A percentile compares a stretch with the other conserved stretches of the same genome.
phyloP scores from a whole-genome alignment of 2,797 vertebrate genomes.

The Sebastiscus tertius region DNA sequence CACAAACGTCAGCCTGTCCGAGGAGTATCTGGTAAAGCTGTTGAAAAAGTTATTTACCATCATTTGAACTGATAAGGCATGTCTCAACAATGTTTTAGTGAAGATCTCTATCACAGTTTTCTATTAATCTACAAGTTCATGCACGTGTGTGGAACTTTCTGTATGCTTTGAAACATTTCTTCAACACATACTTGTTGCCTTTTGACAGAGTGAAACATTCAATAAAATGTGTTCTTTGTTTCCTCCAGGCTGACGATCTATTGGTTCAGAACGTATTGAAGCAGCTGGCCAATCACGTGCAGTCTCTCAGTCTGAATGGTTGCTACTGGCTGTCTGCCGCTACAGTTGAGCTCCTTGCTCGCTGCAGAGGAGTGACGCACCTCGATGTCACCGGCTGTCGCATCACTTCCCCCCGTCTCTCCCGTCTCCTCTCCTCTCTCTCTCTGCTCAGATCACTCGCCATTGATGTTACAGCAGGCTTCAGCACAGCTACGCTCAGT shows the following conservation, averaged over 20 bases:
- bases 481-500: slow-evolving; percentile 90
- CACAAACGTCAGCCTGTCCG: slow-evolving; percentile 86
- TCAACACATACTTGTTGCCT: neutral
- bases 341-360: slow-evolving; percentile 86
- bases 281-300: slow-evolving; percentile 86
- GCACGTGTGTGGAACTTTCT: neutral
- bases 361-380: slow-evolving; percentile 88
- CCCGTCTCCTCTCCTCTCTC: slow-evolving; percentile 89
- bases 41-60: neutral
- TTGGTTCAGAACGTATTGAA: slow-evolving; percentile 85
- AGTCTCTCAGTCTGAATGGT: slow-evolving; percentile 90
- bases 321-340: slow-evolving; percentile 93
- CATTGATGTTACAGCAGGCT: slow-evolving; percentile 90
- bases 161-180: neutral
- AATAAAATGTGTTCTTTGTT: neutral
- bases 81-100: neutral
- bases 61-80: neutral
- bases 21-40: slow-evolving; percentile 88
- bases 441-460: slow-evolving; percentile 88
- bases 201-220: neutral
- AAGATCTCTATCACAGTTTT: neutral
- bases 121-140: neutral
- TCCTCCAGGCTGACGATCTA: slow-evolving; percentile 85
- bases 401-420: slow-evolving; percentile 90
- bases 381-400: slow-evolving; percentile 92